phyloP scores from a whole-genome alignment of 2,888 invertebrate species.

The Eupithecia tripunctaria region DNA sequence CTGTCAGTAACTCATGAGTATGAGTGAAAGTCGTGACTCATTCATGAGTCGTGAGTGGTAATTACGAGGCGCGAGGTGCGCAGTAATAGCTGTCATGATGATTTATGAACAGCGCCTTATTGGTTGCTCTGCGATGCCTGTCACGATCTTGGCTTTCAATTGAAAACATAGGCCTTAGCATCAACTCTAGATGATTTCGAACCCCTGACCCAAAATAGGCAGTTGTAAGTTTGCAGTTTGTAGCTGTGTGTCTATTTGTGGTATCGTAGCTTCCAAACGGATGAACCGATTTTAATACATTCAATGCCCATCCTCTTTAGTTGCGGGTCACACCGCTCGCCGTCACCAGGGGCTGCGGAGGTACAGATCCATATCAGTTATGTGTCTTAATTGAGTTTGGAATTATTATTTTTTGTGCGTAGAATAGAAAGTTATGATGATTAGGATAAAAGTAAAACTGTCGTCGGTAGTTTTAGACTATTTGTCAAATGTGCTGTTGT shows the following conservation, averaged over 20 bases:
- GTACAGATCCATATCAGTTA: too few species aligned
- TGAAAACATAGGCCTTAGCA: not conserved
- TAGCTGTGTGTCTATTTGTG: not conserved
- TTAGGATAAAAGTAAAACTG: too few species aligned
- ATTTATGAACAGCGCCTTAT: conserved; percentile 74
- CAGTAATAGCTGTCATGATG: conserved; percentile 81
- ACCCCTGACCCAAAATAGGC: not conserved
- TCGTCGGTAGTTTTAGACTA: not conserved
- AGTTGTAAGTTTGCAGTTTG: not conserved
- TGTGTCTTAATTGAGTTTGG: too few species aligned
- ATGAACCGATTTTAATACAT: not conserved
- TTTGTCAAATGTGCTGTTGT: too few species aligned
- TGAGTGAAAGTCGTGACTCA: conserved; percentile 16
- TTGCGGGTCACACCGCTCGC: too few species aligned
- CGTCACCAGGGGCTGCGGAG: not conserved
- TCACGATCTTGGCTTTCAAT: conserved; percentile 16
- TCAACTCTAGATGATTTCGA: not conserved
- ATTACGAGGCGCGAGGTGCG: conserved; percentile 63
- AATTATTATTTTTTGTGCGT: too few species aligned
- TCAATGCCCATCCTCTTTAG: not conserved
- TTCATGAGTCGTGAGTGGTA: conserved; percentile 38
- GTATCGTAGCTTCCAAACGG: not conserved
- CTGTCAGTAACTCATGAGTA: conserved; percentile 10
- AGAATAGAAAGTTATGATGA: too few species aligned
- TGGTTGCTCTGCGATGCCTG: conserved; percentile 51